Conservation (phyloP, 2,797 vertebrate species). For the Urosaurus nigricauda region DNA sequence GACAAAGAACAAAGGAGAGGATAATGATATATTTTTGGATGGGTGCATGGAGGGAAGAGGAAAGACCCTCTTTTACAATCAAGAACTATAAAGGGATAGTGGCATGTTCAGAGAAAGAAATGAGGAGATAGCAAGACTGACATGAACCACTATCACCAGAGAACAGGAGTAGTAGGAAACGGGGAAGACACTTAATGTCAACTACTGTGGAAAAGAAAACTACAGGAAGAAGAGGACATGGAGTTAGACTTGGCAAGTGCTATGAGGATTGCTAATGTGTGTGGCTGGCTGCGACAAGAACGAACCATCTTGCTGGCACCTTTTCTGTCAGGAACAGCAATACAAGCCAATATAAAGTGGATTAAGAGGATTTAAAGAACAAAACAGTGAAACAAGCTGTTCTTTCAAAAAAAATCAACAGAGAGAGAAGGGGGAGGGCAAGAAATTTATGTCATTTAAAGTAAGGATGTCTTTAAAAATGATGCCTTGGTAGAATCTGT, state of each 20-base stretch:
- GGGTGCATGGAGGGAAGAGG: background rate
- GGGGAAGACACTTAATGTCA: constrained; percentile 67
- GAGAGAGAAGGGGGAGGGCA: constrained; percentile 36
- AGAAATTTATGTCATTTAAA: constrained; percentile 62
- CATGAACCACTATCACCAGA: constrained; percentile 31
- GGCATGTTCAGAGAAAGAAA: constrained; percentile 35
- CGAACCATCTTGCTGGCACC: constrained; percentile 65
- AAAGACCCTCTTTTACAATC: constrained; percentile 11
- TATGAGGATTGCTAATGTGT: constrained; percentile 72
- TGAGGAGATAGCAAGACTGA: constrained; percentile 45
- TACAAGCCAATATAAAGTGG: constrained; percentile 63
- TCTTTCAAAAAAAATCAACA: constrained; percentile 47
- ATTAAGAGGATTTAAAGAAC: constrained; percentile 70
- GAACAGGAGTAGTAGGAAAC: constrained; percentile 59
- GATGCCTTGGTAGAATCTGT: constrained; percentile 15
- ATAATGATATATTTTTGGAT: constrained; percentile 19
- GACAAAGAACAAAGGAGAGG: constrained; percentile 12
- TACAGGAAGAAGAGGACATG: constrained; percentile 60
- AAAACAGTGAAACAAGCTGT: constrained; percentile 61
- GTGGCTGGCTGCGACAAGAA: constrained; percentile 63
- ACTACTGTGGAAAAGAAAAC: constrained; percentile 66
- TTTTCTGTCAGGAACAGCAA: constrained; percentile 64
- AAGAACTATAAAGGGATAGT: constrained; percentile 27
- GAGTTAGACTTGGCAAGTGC: constrained; percentile 64
- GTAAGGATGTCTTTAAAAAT: constrained; percentile 21